A percentile compares a stretch with the other conserved stretches of the same genome.
These are phyloP conservation scores for Scaptomyza polygonia DNA, from an alignment of 2,888 invertebrate species.

Conservation along the genomic window DNA sequence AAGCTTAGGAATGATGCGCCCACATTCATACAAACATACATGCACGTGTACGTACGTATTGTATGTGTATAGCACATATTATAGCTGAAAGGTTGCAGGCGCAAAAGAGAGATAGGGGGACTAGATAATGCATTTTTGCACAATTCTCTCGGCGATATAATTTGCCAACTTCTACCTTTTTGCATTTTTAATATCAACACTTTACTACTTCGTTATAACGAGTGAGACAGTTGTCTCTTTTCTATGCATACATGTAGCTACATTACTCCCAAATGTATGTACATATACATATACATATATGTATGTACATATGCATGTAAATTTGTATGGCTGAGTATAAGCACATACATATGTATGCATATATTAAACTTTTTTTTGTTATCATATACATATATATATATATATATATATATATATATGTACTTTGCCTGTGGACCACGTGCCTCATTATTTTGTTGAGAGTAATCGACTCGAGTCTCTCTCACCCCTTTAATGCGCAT, in stretches of 20 bases:
- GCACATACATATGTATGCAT: too few species aligned
- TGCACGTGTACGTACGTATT: background rate
- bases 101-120: constrained; percentile 18
- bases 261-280: background rate
- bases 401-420: constrained; percentile 3
- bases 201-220: constrained; percentile 55
- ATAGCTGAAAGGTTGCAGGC: background rate
- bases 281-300: constrained; percentile 5
- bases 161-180: constrained; percentile 68
- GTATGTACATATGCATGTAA: constrained; percentile 4
- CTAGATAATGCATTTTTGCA: constrained; percentile 27
- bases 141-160: constrained; percentile 57
- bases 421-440: constrained; percentile 67
- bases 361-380: constrained; percentile 9
- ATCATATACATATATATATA: constrained; percentile 3
- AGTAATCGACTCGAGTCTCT: constrained; percentile 34
- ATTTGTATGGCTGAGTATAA: too few species aligned
- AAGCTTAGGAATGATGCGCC: background rate
- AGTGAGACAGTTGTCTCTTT: constrained; percentile 73
- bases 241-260: constrained; percentile 29
- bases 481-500: constrained; percentile 53
- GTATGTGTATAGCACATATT: background rate
- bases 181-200: constrained; percentile 76
- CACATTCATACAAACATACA: background rate
- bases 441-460: constrained; percentile 65